phyloP scores from a whole-genome alignment of 1,140 invertebrate genomes.

The Diprion similis region DNA sequence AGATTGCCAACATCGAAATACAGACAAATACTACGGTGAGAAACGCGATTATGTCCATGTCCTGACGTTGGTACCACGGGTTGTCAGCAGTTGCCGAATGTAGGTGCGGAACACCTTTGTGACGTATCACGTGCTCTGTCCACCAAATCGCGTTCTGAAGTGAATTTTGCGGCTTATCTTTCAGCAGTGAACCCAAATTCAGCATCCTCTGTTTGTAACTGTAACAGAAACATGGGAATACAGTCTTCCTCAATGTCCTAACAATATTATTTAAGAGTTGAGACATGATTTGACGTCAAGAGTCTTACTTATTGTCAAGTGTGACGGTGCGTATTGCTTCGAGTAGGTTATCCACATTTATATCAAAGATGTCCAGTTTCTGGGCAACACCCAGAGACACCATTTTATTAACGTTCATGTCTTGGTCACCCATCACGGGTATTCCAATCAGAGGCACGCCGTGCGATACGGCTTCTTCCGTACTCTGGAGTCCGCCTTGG shows the following conservation, averaged over 20 bases:
- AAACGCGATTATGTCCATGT: slow-evolving; percentile 43
- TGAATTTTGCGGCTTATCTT: slow-evolving; percentile 54
- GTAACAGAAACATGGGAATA: background rate
- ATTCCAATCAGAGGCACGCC: slow-evolving; percentile 59
- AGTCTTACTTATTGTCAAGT: slow-evolving; percentile 31
- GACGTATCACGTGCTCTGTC: slow-evolving; percentile 65
- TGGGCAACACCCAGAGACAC: slow-evolving; percentile 31
- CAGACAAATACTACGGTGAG: slow-evolving; percentile 18
- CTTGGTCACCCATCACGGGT: slow-evolving; percentile 51
- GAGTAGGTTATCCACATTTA: slow-evolving; percentile 26
- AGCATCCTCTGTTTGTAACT: slow-evolving; percentile 50
- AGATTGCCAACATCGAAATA: too few relatives aligned
- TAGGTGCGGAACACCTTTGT: slow-evolving; percentile 60
- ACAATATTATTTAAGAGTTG: too few relatives aligned
- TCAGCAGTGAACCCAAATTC: slow-evolving; percentile 34
- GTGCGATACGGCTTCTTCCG: slow-evolving; percentile 56
- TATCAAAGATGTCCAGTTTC: slow-evolving; percentile 21
- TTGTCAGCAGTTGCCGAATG: slow-evolving; percentile 46
- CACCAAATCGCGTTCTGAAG: slow-evolving; percentile 61
- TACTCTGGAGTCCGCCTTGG: slow-evolving; percentile 63
- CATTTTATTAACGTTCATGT: slow-evolving; percentile 34
- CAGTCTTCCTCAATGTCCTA: too few relatives aligned
- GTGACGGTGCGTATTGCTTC: slow-evolving; percentile 34
- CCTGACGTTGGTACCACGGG: slow-evolving; percentile 46
- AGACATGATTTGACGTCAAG: too few relatives aligned